These are phyloP conservation scores for Drosophila falleni DNA, from an alignment of 2,888 invertebrate genomes.

Conservation along the genomic window DNA sequence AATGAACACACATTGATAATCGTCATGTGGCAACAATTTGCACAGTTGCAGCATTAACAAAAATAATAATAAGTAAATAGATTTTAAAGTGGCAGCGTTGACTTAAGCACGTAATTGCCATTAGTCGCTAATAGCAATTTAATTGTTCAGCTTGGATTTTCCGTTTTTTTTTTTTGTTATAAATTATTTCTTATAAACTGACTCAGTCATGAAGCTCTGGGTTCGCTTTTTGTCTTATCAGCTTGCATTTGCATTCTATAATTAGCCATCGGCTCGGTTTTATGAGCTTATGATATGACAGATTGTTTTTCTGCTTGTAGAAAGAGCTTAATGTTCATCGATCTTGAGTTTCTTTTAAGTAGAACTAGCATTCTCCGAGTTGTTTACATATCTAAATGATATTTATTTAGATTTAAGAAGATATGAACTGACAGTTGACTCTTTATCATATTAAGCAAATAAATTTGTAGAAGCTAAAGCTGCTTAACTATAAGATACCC, in stretches of 20 bases:
- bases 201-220: background rate
- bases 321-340: constrained; percentile 34
- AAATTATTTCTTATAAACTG: constrained; percentile 13
- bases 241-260: constrained; percentile 43
- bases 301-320: constrained; percentile 17
- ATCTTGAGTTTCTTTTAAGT: constrained; percentile 18
- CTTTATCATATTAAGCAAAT: background rate
- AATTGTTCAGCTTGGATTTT: constrained; percentile 51
- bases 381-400: background rate
- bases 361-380: background rate
- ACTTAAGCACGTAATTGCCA: constrained; percentile 47
- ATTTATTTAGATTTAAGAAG: background rate
- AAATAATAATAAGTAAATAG: constrained; percentile 9
- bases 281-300: constrained; percentile 55
- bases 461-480: no score
- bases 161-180: constrained; percentile 1
- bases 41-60: constrained; percentile 38
- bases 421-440: background rate
- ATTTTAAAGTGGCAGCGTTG: constrained; percentile 36
- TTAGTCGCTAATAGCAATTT: constrained; percentile 54
- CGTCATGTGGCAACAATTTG: constrained; percentile 34
- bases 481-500: background rate
- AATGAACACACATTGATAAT: constrained; percentile 9
- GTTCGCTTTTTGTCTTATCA: constrained; percentile 43
- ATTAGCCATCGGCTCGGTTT: constrained; percentile 36